Evolutionary conservation across 2,888 invertebrate genomes (phyloP).

Genomic region (Leucophenga montana): DNA sequence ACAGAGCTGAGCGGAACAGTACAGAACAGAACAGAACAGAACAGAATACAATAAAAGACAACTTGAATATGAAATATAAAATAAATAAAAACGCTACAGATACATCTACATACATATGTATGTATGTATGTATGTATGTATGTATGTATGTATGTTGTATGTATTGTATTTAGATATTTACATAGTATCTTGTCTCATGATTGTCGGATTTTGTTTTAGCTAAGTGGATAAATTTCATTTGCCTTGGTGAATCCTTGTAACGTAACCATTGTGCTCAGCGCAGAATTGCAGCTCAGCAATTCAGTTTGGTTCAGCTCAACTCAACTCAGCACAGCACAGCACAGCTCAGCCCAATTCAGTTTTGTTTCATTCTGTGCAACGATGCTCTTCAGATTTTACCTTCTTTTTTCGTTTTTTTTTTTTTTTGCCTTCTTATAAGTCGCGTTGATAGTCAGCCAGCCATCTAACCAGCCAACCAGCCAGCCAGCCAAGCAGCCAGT

Average conservation of each 20-base stretch:
- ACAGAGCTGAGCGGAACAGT: background rate
- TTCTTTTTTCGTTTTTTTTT: no score
- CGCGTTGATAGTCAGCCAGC: no score
- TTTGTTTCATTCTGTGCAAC: background rate
- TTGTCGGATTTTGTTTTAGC: conserved; percentile 28
- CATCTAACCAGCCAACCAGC: no score
- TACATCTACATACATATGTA: background rate
- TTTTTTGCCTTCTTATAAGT: no score
- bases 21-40: background rate
- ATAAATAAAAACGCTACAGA: background rate
- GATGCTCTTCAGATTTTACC: no score
- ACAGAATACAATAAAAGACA: background rate
- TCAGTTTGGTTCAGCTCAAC: background rate
- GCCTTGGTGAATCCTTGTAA: conserved; percentile 11
- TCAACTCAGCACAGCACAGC: background rate
- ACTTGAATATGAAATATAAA: conserved; percentile 13
- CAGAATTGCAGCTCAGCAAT: background rate
- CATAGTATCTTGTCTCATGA: conserved; percentile 5
- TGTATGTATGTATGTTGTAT: background rate
- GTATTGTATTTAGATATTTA: background rate
- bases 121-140: background rate
- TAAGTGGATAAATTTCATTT: conserved; percentile 29
- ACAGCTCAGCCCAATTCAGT: background rate
- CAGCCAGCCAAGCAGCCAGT: no score
- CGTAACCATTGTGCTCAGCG: conserved; percentile 12